Base-by-base conservation (phyloP, 2,888 invertebrate genomes). In the Enoplolaimus lenunculus region DNA sequence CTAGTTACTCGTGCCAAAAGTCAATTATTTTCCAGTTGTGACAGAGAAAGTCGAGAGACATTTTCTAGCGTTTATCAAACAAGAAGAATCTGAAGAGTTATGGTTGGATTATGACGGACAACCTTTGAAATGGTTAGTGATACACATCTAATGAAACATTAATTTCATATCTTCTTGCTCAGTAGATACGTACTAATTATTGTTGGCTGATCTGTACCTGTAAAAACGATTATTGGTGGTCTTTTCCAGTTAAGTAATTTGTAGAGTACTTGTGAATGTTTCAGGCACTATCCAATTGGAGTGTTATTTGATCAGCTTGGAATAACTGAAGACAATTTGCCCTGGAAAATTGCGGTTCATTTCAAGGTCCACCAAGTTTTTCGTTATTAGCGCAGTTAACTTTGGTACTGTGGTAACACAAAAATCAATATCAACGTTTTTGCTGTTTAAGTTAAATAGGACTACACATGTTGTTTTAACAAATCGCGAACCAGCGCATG, bases 321-420 rank as follows among this genome's bases (percentile, higher is more conserved):
- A 66, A n/a, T 21, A 21, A 85, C 75, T 34, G 72, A 85, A 71
- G 90, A 90, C 34, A 86, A 87, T 75, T 84, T 94, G 59, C 97
- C 97, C 0, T 98, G 97, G 97, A 87, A 86, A 76, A 84, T 98
- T 34, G 91, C 89, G 33, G 91, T 95, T 21, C 94, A 94, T 81
- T 95, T 94, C 82, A 79, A 81, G 78, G 77, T 80, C 59, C 68
- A 29, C n/a, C n/a, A n/a, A n/a, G n/a, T n/a, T n/a, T n/a, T n/a
- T n/a, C n/a, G n/a, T n/a, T n/a, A n/a, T n/a, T n/a, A n/a, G n/a
- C n/a, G n/a, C n/a, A n/a, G n/a, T n/a, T n/a, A n/a, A n/a, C n/a
- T n/a, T n/a, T n/a, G n/a, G n/a, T n/a, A n/a, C n/a, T n/a, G n/a
- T n/a, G n/a, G n/a, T n/a, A n/a, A n/a, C n/a, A n/a, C n/a, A n/a